Evolutionary conservation across 2,888 invertebrate species (phyloP), one percentile per base, ranked within the genome.

Genomic region (Adelognathus sp.): DNA sequence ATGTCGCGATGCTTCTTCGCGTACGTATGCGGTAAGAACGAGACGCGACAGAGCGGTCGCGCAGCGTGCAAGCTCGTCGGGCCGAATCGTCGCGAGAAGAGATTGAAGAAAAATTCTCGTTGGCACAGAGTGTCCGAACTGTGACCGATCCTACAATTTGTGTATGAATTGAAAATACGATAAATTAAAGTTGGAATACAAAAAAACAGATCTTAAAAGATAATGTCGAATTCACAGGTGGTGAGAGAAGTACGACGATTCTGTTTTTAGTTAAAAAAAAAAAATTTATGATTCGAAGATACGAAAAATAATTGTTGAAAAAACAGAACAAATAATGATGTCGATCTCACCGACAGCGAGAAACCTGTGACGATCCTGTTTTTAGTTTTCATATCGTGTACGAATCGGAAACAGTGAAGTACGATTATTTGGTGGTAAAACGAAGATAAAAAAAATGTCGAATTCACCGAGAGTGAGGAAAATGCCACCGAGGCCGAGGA

Each of bases 401-500:
- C 1, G 39, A n/a, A n/a, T n/a, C 39, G 39, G 14, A n/a, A 39
- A n/a, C n/a, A 39, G 3, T n/a, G n/a, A 39, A n/a, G 1, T n/a
- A 39, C n/a, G 3, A 1, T 3, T 4, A 11, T 60, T 33, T 31
- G 1, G 6, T 39, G 7, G 3, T 31, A 9, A 33, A 9, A 9
- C 2, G 39, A 58, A 44, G 9, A 11, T 16, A 54, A 29, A 21
- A 14, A 56, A 76, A 70, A 89, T 89, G 88, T 89, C 88, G 71
- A 83, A 79, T 56, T 86, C 88, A 39, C 86, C 89, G 14, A 82
- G 79, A 54, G 70, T 79, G 2, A 81, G 83, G 29, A 86, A 85
- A 70, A 46, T 83, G 31, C 88, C 88, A 2, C 86, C 86, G 1
- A 86, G 89, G 82, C 90, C 91, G 39, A 89, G 87, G 72, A 89